Evolutionary conservation across 2,113 vertebrate species (phyloP).

Genomic region (Esox niger): DNA sequence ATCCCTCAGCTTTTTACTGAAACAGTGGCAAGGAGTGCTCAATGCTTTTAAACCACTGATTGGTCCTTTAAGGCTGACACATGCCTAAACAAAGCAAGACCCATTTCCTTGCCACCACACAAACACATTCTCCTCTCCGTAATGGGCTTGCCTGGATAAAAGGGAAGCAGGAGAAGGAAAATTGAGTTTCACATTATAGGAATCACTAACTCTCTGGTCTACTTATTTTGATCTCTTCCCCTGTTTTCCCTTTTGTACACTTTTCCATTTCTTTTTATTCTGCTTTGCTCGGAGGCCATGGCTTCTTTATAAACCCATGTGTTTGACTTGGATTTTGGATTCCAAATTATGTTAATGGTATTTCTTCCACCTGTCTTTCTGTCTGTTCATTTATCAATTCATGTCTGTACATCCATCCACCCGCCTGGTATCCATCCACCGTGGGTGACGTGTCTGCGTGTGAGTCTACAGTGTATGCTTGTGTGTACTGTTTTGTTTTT

Average conservation of each 20-base stretch:
- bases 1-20: too few species aligned
- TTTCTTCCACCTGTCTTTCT: constrained; percentile 8
- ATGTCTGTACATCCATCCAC: constrained; percentile 9
- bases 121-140: constrained; percentile 60
- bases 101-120: constrained; percentile 69
- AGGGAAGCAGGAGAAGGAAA: constrained; percentile 63
- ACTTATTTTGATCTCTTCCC: constrained; percentile 35
- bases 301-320: constrained; percentile 38
- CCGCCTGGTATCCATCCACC: neutral
- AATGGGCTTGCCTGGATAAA: constrained; percentile 68
- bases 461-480: too few species aligned
- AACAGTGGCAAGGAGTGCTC: too few species aligned
- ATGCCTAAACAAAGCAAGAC: constrained; percentile 72
- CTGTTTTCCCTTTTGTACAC: neutral
- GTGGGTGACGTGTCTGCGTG: neutral
- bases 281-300: neutral
- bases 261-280: neutral
- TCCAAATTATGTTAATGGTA: neutral
- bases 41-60: too few species aligned
- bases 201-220: constrained; percentile 57
- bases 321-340: constrained; percentile 18
- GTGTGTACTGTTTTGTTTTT: constrained; percentile 59
- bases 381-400: constrained; percentile 2
- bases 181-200: constrained; percentile 73
- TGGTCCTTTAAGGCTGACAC: constrained; percentile 76